Percentiles rank a stretch among this genome's conserved stretches.
These are phyloP conservation scores for Epinephelus moara DNA, from an alignment of 2,113 vertebrate species.

Conservation along the genomic window DNA sequence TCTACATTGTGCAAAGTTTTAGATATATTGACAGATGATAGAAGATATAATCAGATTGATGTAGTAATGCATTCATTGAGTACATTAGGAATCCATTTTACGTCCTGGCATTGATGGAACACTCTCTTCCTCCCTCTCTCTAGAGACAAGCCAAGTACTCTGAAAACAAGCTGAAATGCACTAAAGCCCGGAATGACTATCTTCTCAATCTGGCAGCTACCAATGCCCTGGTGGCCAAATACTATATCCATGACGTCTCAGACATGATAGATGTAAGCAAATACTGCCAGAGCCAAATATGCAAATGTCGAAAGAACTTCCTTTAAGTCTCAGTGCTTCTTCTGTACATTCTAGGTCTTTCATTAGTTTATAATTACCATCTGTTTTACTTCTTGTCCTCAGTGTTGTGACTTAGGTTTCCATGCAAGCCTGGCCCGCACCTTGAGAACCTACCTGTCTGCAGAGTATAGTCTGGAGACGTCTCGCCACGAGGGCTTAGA, in stretches of 20 bases:
- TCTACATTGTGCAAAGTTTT: not conserved
- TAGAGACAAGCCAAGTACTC: conserved; percentile 99
- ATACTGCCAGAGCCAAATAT: not conserved
- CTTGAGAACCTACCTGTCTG: conserved; percentile 96
- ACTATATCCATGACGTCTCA: conserved; percentile 98
- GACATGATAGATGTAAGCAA: conserved; percentile 97
- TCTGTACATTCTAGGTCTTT: not conserved
- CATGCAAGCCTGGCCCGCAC: conserved; percentile 96
- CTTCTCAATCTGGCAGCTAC: conserved; percentile 95
- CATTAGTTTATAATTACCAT: not conserved
- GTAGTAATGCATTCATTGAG: conserved; percentile 38
- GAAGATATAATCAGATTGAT: conserved; percentile 39
- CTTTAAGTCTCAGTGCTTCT: not conserved
- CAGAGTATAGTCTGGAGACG: conserved; percentile 97
- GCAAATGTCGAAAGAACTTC: not conserved
- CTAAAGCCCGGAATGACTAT: conserved; percentile 97
- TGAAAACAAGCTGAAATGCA: conserved; percentile 99
- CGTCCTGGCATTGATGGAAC: conserved; percentile 50
- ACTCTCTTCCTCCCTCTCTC: conserved; percentile 51
- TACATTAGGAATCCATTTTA: conserved; percentile 57
- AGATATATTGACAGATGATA: conserved; percentile 17
- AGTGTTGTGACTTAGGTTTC: conserved; percentile 98
- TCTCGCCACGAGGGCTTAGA: conserved; percentile 97
- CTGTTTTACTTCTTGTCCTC: conserved; percentile 10
- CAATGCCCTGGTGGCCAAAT: conserved; percentile 96